Evolutionary conservation across 2,888 invertebrate species (phyloP).

Genomic region (Clunio marinus): DNA sequence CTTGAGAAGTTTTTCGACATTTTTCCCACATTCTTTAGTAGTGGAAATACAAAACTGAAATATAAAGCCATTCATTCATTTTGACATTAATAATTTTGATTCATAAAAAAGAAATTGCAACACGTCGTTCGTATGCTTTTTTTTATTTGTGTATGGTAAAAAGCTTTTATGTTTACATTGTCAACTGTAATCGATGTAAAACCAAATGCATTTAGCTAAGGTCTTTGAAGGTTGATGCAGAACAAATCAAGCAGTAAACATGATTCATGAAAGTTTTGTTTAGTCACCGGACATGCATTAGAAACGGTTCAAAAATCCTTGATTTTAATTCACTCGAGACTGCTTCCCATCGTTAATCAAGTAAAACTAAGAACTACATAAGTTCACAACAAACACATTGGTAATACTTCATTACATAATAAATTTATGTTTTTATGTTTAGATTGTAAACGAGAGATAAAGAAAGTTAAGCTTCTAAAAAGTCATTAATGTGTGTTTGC

Average conservation of each 20-base stretch:
- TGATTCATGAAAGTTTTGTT: neutral
- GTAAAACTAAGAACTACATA: neutral
- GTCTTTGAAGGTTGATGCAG: neutral
- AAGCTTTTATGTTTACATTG: too few relatives aligned
- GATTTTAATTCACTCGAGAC: neutral
- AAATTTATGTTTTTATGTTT: neutral
- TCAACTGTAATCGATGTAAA: conserved; percentile 3
- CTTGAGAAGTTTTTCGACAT: neutral
- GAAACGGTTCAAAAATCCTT: conserved; percentile 1
- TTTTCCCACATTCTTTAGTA: conserved; percentile 9
- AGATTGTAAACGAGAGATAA: neutral
- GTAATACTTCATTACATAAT: conserved; percentile 1
- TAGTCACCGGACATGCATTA: too few relatives aligned
- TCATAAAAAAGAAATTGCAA: conserved; percentile 20
- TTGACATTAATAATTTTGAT: conserved; percentile 12
- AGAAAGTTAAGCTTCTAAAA: neutral
- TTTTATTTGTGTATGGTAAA: neutral
- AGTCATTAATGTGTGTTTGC: neutral
- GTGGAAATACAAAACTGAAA: neutral
- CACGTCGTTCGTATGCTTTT: neutral
- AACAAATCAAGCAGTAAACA: neutral
- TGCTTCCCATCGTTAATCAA: conserved; percentile 8
- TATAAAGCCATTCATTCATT: neutral
- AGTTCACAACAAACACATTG: too few relatives aligned
- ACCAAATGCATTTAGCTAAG: neutral